A percentile compares a stretch with the other conserved stretches of the same genome.
These are phyloP conservation scores for Tadarida brasiliensis DNA, from an alignment of 2,797 vertebrate species.

Conservation along the genomic window DNA sequence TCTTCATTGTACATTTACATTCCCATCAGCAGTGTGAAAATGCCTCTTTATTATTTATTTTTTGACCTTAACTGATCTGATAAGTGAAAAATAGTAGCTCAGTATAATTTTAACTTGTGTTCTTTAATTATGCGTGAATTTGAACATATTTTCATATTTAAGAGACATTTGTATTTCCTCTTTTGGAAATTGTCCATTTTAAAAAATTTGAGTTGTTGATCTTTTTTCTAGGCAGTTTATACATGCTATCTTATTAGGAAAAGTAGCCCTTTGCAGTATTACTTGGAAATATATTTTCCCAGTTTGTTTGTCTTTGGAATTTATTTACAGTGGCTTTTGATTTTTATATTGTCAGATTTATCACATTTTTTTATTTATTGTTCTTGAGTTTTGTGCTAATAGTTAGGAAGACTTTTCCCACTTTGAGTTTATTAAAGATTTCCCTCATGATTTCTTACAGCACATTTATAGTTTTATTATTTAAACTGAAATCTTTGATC, in stretches of 20 bases:
- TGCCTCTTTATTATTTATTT: not conserved
- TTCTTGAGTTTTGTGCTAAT: not conserved
- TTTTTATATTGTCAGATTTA: not conserved
- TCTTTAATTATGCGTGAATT: not conserved
- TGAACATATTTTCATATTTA: not conserved
- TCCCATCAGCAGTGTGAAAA: not conserved
- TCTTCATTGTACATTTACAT: not conserved
- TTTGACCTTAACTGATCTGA: not conserved
- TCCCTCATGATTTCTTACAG: not conserved
- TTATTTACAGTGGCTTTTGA: not conserved
- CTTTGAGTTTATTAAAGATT: not conserved
- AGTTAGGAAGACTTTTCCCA: not conserved
- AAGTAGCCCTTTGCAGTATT: not conserved
- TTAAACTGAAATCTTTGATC: not conserved
- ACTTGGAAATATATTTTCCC: not conserved
- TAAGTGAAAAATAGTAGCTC: not conserved
- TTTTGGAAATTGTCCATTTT: not conserved
- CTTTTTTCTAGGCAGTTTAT: not conserved
- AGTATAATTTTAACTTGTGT: not conserved
- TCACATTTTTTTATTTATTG: not conserved
- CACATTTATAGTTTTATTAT: not conserved
- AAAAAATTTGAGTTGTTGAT: not conserved
- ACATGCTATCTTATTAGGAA: not conserved
- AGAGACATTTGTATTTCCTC: not conserved
- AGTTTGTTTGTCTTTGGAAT: not conserved